These are phyloP conservation scores for Scaptodrosophila latifasciaeformis DNA, from an alignment of 2,888 invertebrate genomes.

Conservation along the genomic window DNA sequence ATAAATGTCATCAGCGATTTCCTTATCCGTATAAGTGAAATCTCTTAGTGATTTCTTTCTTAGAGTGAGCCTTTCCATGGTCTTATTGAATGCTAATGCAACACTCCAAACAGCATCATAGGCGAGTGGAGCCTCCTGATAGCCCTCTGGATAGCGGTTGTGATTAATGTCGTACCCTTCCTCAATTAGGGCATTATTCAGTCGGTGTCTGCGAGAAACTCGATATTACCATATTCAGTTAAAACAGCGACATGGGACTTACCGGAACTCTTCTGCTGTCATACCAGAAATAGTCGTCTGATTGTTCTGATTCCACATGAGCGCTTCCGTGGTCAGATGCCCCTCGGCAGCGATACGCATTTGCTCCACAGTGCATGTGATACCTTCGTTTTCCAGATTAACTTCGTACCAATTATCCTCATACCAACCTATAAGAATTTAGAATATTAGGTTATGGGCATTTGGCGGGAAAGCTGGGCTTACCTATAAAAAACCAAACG, in stretches of 20 bases:
- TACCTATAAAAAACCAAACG: slow-evolving; percentile 99
- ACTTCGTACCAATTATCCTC: slow-evolving; percentile 99
- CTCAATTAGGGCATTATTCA: slow-evolving; percentile 87
- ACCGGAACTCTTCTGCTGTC: slow-evolving; percentile 93
- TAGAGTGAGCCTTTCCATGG: slow-evolving; percentile 89
- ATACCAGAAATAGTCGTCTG: slow-evolving; percentile 96
- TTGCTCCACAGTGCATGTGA: slow-evolving; percentile 94
- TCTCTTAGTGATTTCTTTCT: slow-evolving; percentile 89
- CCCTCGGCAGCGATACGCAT: slow-evolving; percentile 97
- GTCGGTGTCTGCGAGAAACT: slow-evolving; percentile 79
- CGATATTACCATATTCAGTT: neutral
- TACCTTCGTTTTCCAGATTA: slow-evolving; percentile 88
- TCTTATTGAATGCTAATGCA: slow-evolving; percentile 97
- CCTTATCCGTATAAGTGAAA: slow-evolving; percentile 96
- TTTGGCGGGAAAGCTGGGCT: slow-evolving; percentile 65
- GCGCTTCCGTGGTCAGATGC: slow-evolving; percentile 97
- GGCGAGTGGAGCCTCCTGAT: slow-evolving; percentile 98
- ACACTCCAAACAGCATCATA: slow-evolving; percentile 99
- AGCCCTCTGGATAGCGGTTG: slow-evolving; percentile 92
- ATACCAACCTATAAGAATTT: slow-evolving; percentile 86
- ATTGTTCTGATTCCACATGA: slow-evolving; percentile 98
- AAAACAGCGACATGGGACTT: slow-evolving; percentile 25
- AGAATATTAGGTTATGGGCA: neutral
- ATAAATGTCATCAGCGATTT: slow-evolving; percentile 96
- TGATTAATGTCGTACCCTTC: slow-evolving; percentile 91